Base-by-base conservation (phyloP, 2,113 vertebrate species). In the Cyprinodon brontotheroides region DNA sequence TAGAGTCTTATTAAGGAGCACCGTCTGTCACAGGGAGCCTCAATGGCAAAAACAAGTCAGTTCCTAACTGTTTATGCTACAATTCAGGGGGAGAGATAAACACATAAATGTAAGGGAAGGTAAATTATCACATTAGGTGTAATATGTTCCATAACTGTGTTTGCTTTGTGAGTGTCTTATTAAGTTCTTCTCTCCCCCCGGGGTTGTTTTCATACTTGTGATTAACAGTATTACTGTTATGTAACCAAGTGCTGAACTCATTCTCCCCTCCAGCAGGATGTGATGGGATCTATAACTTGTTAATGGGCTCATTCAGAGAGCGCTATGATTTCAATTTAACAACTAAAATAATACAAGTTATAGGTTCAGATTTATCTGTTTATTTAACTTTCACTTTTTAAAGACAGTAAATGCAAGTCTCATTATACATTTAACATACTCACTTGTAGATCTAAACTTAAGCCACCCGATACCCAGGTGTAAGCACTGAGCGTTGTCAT, bases 1-100 rank as follows among this genome's bases (percentile, higher is more conserved):
- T 94, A 94, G 86, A 86, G 87, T 92, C 89, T 92, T 89, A 93
- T 90, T 91, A 92, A 88, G 8, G 75, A 78, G 87, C 79, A 70
- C 88, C 91, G 86, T 90, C 92, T 93, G 92, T 91, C 91, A 90
- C 89, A 81, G 81, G 81, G 87, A 89, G 84, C 50, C 80, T 80
- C 78, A 4, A 47, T 60, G 77, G 59, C 87, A 68, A 87, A 85
- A 76, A 77, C 73, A 78, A 85, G 72, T 80, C 73, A 70, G 68
- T 84, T 75, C 78, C 83, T 80, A 67, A 81, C 71, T 83, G 75
- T 75, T 79, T 80, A 61, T 45, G 61, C 74, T 1, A 9, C 11
- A 64, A 37, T 65, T 68, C 20, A 59, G 14, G 36, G 53, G 74
- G 57, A 84, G n/a, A 70, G 67, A 65, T 63, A 59, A 76, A 65